Base-by-base conservation (phyloP, 1,140 invertebrate genomes). In the Drosophila tsacasi region DNA sequence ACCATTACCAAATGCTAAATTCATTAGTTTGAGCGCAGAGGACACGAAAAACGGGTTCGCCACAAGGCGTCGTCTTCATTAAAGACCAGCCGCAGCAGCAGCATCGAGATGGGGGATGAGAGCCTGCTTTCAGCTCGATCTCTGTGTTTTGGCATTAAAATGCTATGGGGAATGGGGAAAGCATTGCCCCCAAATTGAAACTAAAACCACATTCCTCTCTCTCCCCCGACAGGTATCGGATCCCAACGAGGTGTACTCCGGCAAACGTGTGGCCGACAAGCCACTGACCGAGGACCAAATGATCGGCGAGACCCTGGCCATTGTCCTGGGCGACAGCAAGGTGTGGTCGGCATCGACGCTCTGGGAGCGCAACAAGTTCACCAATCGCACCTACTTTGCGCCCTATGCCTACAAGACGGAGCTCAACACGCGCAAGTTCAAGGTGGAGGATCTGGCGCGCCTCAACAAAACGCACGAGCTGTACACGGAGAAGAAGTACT, bases 281-380 rank as follows among this genome's bases (percentile, higher is more conserved):
- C 96, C 97, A 8, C 94, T 99, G 15, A 97, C 97, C 2, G 97
- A 98, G 94, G 97, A 98, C 95, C 97, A 99, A 94, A 97, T 99
- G 95, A 97, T 98, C 76, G 97, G 97, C 1, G 98, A 99, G 93
- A 98, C 98, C 1, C 92, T 99, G 19, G 96, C 98, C 19, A 94
- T 98, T 52, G 95, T 99, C 0, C 95, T 99, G 82, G 98, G 97
- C 23, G 97, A 99, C 93, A 96, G 96, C 47, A 97, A 96, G 93
- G 97, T 99, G 74, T 97, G 97, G 96, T 97, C 97, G 9, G 97
- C 97, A 67, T 98, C 98, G 30, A 97, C 96, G 19, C 99, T 96
- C 92, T 99, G 98, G 97, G 98, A 99, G 90, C 95, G 97, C 47
- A 98, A 99, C 92, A 99, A 99, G 93, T 99, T 99, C 93, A 96